A percentile compares a stretch with the other conserved stretches of the same genome.
Evolutionary conservation across 2,888 invertebrate genomes (phyloP).

Genomic region (Hyalella azteca): DNA sequence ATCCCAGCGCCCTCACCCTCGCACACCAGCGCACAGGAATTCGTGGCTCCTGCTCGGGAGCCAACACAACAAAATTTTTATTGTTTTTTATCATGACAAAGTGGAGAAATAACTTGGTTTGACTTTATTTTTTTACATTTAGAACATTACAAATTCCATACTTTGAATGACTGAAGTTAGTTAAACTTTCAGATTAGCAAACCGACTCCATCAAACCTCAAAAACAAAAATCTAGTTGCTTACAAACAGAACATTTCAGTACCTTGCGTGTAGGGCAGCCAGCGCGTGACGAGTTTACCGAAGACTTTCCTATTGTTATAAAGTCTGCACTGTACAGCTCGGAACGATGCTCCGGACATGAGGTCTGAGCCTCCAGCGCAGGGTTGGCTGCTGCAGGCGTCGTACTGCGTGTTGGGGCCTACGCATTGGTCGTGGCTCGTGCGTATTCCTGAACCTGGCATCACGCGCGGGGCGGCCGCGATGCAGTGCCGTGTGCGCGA

Average conservation of each 20-base stretch:
- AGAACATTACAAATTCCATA: too few species aligned
- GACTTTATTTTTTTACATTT: too few species aligned
- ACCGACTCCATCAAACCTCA: too few species aligned
- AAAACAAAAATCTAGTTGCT: too few species aligned
- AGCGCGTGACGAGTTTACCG: slow-evolving; percentile 53
- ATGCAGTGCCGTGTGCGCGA: slow-evolving; percentile 9
- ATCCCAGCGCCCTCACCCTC: slow-evolving; percentile 57
- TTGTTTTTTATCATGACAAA: too few species aligned
- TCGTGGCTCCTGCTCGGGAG: slow-evolving; percentile 42
- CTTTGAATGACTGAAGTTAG: too few species aligned
- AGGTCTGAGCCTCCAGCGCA: slow-evolving; percentile 40
- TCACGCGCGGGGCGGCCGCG: slow-evolving; percentile 41
- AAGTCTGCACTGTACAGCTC: slow-evolving; percentile 52
- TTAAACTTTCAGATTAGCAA: too few species aligned
- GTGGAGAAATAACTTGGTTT: too few species aligned
- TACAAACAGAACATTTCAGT: too few species aligned
- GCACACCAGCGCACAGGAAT: slow-evolving; percentile 57
- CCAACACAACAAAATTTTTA: too few species aligned
- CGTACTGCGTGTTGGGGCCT: slow-evolving; percentile 49
- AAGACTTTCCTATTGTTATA: slow-evolving; percentile 54
- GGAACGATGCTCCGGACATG: slow-evolving; percentile 46
- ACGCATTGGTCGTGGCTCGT: slow-evolving; percentile 53
- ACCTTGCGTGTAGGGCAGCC: slow-evolving; percentile 57
- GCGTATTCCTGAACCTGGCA: slow-evolving; percentile 54
- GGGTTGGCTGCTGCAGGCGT: slow-evolving; percentile 41